phyloP scores from a whole-genome alignment of 1,140 invertebrate genomes.

The Aphidius gifuensis region DNA sequence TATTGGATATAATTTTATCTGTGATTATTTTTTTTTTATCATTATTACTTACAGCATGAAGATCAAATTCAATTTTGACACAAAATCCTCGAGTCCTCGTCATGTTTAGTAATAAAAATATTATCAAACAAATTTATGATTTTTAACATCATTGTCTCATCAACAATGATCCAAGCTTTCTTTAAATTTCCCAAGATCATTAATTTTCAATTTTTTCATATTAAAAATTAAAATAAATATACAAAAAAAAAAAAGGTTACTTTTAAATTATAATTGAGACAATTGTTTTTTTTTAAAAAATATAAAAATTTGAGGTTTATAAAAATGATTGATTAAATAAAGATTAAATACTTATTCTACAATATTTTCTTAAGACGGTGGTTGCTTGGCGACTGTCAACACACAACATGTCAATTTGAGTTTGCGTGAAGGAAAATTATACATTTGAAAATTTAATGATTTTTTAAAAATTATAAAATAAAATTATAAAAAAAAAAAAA shows the following conservation, averaged over 20 bases:
- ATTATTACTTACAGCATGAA: conserved; percentile 45
- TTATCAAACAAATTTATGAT: conserved; percentile 1
- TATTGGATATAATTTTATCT: conserved; percentile 4
- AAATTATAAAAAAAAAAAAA: too few species aligned
- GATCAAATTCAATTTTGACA: conserved; percentile 47
- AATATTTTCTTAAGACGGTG: too few species aligned
- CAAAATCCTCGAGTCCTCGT: conserved; percentile 44
- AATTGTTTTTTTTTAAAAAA: neutral
- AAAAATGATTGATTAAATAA: too few species aligned
- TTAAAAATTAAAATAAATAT: neutral
- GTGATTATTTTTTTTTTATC: conserved; percentile 13
- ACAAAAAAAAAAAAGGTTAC: neutral
- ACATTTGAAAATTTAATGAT: too few species aligned
- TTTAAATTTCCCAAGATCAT: neutral
- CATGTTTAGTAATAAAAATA: conserved; percentile 29
- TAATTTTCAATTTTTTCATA: conserved; percentile 9
- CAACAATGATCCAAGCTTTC: conserved; percentile 3
- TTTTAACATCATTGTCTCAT: conserved; percentile 11
- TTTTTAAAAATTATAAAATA: too few species aligned
- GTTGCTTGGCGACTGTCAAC: too few species aligned
- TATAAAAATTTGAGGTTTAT: neutral
- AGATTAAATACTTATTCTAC: too few species aligned
- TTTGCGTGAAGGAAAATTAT: neutral
- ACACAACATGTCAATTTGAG: neutral
- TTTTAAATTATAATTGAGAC: neutral